Base-by-base conservation (phyloP, 2,797 vertebrate species). In the Chelmon rostratus region DNA sequence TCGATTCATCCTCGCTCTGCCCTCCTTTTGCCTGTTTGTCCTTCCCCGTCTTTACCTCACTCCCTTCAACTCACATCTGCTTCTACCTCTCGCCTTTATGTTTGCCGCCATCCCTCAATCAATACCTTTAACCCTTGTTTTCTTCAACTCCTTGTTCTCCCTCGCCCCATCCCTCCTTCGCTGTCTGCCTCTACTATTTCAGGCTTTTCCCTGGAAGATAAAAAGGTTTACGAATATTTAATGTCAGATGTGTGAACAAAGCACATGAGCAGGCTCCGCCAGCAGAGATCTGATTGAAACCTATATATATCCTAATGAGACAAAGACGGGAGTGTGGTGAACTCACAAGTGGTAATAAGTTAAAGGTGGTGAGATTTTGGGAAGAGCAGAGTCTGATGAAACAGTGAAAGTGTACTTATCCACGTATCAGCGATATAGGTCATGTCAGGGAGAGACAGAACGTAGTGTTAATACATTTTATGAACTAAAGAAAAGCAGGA, bases 221-320 rank as follows among this genome's bases (percentile, higher is more conserved):
- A 91, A n/a, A 90, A 81, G 82, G 46, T 83, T 82, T 67, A 69
- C 72, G 47, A 64, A 61, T 78, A 63, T 90, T 89, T 79, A 76
- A 80, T 77, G 81, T 91, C 86, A 89, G 70, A 76, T 28, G 46
- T 50, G 21, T 73, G 86, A 88, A 89, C 85, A 92, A 84, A 88
- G 72, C 70, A 69, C 71, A 56, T 33, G 67, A 72, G 53, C 52
- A 58, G 74, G 5, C 59, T 68, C 64, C 46, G 53, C 61, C 74
- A 68, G 63, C 63, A 38, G 58, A 62, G 84, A 82, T 78, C 72
- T 73, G 68, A 88, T 52, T 71, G 67, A 76, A 86, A 74, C 42
- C 38, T 77, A 57, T 53, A 67, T 49, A 70, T 66, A 73, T 68
- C 28, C 57, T 78, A 78, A 86, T 76, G 63, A 85, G 71, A 37